phyloP scores from a whole-genome alignment of 2,888 invertebrate species.

The Folsomia manolachei region DNA sequence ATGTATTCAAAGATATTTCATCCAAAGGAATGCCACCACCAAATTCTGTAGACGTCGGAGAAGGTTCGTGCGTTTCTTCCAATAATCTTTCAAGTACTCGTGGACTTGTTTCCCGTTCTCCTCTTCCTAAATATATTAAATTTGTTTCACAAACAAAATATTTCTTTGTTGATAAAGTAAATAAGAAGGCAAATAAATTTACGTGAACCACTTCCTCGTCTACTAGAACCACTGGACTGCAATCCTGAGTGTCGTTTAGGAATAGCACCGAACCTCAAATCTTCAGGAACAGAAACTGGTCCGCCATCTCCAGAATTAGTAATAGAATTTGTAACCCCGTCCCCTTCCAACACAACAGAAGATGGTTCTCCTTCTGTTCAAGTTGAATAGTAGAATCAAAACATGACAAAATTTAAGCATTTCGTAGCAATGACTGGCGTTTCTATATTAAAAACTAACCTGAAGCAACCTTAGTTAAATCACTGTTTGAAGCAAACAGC shows the following conservation, averaged over 20 bases:
- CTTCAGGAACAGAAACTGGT: conserved; percentile 12
- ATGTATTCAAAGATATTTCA: conserved; percentile 2
- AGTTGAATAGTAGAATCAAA: not conserved
- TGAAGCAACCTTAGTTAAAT: conserved; percentile 21
- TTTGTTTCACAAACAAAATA: not conserved
- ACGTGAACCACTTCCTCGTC: conserved; percentile 20
- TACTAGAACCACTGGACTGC: conserved; percentile 6
- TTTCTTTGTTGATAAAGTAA: not conserved
- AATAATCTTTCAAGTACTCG: conserved; percentile 48
- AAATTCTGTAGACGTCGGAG: conserved; percentile 38
- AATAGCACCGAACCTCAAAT: conserved; percentile 14
- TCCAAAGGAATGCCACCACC: conserved; percentile 24
- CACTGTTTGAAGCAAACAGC: conserved; percentile 60
- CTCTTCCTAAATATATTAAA: conserved; percentile 31
- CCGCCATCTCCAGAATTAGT: not conserved
- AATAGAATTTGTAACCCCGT: not conserved
- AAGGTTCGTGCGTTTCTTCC: conserved; percentile 49
- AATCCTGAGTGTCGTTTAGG: conserved; percentile 15
- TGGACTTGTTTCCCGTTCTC: conserved; percentile 49
- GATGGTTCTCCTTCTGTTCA: not conserved
- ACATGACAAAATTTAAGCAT: not conserved
- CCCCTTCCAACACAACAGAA: not conserved
- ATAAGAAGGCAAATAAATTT: no score
- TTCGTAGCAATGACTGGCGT: not conserved
- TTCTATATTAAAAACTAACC: conserved; percentile 14